Base-by-base conservation (phyloP, 2,888 invertebrate species). In the Morpho achilles region DNA sequence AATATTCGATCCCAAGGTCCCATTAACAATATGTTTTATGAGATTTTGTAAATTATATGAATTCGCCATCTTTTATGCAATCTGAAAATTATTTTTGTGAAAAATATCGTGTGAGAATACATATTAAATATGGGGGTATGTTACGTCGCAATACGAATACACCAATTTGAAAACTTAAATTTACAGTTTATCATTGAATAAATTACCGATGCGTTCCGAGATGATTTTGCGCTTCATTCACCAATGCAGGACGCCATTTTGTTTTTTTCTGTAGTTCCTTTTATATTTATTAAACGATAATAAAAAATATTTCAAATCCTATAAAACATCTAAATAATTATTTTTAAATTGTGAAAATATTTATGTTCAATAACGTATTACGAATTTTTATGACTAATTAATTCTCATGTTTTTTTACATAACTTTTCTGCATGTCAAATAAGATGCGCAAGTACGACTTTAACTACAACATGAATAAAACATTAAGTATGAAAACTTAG, bases 21-120 rank as follows among this genome's bases (percentile, higher is more conserved):
- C 85, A 69, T 87, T 82, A 42, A 79, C 75, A 43, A 89, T 69
- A 60, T 83, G 79, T 71, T 83, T 82, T 53, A 89, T 64, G 23
- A 89, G 70, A 61, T 76, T 66, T 67, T 80, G 81, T 58, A 82
- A 44, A 65, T 83, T 78, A 62, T 80, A 49, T 53, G 60, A 59
- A 58, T 69, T 69, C 54, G 75, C 78, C 87, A 86, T 84, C 56
- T 65, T 61, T 58, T 56, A 45, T 7, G 7, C 40, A 48, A 57
- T n/a, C 51, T 52, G 44, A 61, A 65, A 62, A 64, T 42, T 44
- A 46, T 9, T 48, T 41, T 50, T 44, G n/a, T 50, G 9, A 43
- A 43, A 9, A n/a, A 47, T 23, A 53, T 47, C 8, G 8, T 40
- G 7, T 50, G 23, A 5, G 23, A 8, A 47, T 39, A 8, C 60